A percentile compares a stretch with the other conserved stretches of the same genome.
Conservation (phyloP, 1,140 invertebrate genomes). For the Dreissena rostriformis region DNA sequence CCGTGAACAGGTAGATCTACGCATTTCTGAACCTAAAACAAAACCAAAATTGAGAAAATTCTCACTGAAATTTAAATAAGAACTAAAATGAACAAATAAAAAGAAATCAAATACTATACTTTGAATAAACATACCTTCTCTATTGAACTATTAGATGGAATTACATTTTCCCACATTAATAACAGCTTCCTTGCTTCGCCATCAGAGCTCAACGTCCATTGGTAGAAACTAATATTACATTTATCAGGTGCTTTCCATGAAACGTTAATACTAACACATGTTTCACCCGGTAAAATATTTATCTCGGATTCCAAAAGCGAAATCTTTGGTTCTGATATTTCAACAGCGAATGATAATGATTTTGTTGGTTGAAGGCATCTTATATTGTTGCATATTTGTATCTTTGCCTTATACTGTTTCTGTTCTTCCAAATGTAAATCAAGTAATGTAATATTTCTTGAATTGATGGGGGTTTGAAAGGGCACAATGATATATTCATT, state of each 20-base stretch:
- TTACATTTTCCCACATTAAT: not conserved
- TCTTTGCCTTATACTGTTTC: not conserved
- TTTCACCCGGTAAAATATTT: not conserved
- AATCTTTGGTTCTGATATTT: not conserved
- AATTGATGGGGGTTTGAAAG: not conserved
- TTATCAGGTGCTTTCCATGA: slow-evolving; percentile 3
- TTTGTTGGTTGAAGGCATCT: not conserved
- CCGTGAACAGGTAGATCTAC: slow-evolving; percentile 12
- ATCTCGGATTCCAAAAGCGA: not conserved
- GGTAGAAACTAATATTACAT: slow-evolving; percentile 8
- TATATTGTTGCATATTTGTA: not conserved
- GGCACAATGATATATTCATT: no score
- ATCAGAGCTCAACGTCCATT: slow-evolving; percentile 18
- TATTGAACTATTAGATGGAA: not conserved
- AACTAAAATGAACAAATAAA: no score
- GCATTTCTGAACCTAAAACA: slow-evolving; percentile 17
- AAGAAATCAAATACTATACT: no score
- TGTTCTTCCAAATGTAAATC: not conserved
- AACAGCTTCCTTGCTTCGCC: not conserved
- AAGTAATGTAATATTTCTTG: no score
- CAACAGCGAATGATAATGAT: slow-evolving; percentile 3
- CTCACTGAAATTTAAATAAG: no score
- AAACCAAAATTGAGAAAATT: no score
- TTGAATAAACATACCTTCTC: not conserved
- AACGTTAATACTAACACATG: not conserved